These are phyloP conservation scores for Abrostola triplasia DNA, from an alignment of 2,888 invertebrate species.

Conservation along the genomic window DNA sequence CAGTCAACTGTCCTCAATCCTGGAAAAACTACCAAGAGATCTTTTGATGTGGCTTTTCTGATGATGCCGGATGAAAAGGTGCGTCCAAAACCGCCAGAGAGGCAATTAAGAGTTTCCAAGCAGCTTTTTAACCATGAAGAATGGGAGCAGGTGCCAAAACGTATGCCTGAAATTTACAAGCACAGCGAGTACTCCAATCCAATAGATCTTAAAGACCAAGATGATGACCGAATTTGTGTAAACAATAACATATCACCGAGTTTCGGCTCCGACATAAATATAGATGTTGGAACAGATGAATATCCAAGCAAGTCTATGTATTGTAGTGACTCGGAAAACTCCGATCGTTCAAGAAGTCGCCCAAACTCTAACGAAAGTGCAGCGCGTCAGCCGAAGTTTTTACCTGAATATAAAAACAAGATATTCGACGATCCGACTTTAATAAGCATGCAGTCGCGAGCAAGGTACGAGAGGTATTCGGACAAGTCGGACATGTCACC, in stretches of 20 bases:
- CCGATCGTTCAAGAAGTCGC: slow-evolving; percentile 84
- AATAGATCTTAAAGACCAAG: slow-evolving; percentile 77
- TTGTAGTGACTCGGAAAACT: slow-evolving; percentile 86
- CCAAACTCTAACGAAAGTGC: slow-evolving; percentile 88
- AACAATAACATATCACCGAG: slow-evolving; percentile 85
- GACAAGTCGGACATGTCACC: slow-evolving; percentile 87
- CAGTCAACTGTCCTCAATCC: slow-evolving; percentile 75
- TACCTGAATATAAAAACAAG: slow-evolving; percentile 87
- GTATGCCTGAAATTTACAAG: slow-evolving; percentile 82
- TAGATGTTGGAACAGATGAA: slow-evolving; percentile 86
- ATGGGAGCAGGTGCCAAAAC: slow-evolving; percentile 81
- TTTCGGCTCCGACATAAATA: slow-evolving; percentile 84
- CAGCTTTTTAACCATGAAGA: slow-evolving; percentile 84
- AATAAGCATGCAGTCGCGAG: slow-evolving; percentile 85
- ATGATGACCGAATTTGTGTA: slow-evolving; percentile 78
- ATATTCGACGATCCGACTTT: slow-evolving; percentile 89
- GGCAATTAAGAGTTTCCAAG: slow-evolving; percentile 86
- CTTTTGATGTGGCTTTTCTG: slow-evolving; percentile 96
- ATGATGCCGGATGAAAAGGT: slow-evolving; percentile 96
- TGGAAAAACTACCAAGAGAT: slow-evolving; percentile 90
- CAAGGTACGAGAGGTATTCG: slow-evolving; percentile 83
- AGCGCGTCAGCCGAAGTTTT: slow-evolving; percentile 84
- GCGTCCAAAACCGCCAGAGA: slow-evolving; percentile 89
- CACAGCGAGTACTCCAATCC: slow-evolving; percentile 77
- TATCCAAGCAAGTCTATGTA: slow-evolving; percentile 84